phyloP scores from a whole-genome alignment of 2,797 vertebrate genomes.

The Rallus crepitans region DNA sequence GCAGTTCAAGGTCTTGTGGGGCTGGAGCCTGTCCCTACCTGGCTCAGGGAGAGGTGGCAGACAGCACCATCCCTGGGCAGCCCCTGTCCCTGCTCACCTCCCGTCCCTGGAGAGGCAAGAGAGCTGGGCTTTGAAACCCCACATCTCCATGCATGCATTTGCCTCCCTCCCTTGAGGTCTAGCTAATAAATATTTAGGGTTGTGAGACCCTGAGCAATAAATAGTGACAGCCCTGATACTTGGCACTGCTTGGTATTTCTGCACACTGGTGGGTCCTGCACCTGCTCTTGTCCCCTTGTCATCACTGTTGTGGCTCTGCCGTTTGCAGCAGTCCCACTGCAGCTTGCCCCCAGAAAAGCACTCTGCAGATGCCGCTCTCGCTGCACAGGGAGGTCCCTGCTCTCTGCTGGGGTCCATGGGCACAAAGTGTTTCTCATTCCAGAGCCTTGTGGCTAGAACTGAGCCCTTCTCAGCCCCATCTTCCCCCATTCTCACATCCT shows the following conservation, averaged over 20 bases:
- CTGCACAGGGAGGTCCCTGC: accelerated
- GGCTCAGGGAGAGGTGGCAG: neutral
- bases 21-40: accelerated
- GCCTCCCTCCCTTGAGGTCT: neutral
- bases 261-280: accelerated
- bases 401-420: neutral
- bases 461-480: neutral
- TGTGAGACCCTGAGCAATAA: neutral
- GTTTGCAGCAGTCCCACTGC: neutral
- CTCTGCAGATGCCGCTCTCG: neutral
- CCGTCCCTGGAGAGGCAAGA: neutral
- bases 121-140: neutral
- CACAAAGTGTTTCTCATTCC: neutral
- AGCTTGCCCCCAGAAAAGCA: neutral
- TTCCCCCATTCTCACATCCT: neutral
- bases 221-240: neutral
- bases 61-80: neutral
- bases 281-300: neutral
- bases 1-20: neutral
- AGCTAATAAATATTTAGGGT: neutral
- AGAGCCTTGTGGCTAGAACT: neutral
- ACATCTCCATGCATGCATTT: accelerated
- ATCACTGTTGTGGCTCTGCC: neutral
- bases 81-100: neutral
- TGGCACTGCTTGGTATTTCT: neutral